Evolutionary conservation across 2,797 vertebrate species (phyloP).

Genomic region (Pangasius sanitwongsei): DNA sequence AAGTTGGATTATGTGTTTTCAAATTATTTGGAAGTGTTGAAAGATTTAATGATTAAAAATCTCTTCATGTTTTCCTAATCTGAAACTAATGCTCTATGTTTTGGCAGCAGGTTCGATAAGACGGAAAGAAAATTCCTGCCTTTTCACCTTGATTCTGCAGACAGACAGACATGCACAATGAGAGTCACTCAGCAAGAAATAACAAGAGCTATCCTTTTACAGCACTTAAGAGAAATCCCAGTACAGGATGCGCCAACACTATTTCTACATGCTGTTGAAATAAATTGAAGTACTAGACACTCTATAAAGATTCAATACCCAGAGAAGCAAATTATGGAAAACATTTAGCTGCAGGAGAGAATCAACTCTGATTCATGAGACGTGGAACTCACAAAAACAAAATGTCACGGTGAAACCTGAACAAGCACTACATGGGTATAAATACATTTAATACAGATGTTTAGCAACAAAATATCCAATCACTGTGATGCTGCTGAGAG

Average conservation of each 20-base stretch:
- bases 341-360: background rate
- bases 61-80: slow-evolving; percentile 10
- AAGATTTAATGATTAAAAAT: slow-evolving; percentile 25
- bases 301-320: slow-evolving; percentile 10
- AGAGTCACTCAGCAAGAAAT: slow-evolving; percentile 21
- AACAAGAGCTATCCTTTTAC: slow-evolving; percentile 17
- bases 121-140: slow-evolving; percentile 12
- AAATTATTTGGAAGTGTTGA: slow-evolving; percentile 33
- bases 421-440: background rate
- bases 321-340: background rate
- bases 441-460: slow-evolving; percentile 12
- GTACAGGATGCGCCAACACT: background rate
- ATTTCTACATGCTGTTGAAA: slow-evolving; percentile 20
- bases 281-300: slow-evolving; percentile 13
- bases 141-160: background rate
- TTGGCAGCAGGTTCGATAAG: background rate
- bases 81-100: slow-evolving; percentile 23
- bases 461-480: background rate
- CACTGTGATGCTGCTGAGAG: slow-evolving; percentile 18
- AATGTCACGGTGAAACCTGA: background rate
- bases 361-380: background rate
- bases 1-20: background rate
- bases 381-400: background rate
- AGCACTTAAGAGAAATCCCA: slow-evolving; percentile 6
- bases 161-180: slow-evolving; percentile 24